Percentiles rank a stretch among this genome's conserved stretches.
phyloP scores from a whole-genome alignment of 2,888 invertebrate genomes.

The Lasioglossum calceatum region DNA sequence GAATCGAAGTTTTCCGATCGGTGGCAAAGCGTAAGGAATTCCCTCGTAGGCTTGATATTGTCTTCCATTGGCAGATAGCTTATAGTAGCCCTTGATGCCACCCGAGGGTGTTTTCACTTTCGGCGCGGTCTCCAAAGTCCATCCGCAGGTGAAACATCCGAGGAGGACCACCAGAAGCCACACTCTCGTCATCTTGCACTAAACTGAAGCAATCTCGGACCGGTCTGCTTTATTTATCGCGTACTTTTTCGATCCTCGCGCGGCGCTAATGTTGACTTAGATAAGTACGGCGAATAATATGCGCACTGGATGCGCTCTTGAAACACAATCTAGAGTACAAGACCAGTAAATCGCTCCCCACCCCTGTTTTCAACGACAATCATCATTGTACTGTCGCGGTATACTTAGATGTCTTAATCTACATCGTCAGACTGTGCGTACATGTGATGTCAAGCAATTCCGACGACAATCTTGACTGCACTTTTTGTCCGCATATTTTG shows the following conservation, averaged over 20 bases:
- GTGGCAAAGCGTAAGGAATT: slow-evolving; percentile 79
- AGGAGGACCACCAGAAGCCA: slow-evolving; percentile 24
- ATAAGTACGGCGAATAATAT: neutral
- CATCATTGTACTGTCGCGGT: neutral
- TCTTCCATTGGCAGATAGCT: slow-evolving; percentile 73
- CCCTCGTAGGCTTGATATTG: slow-evolving; percentile 78
- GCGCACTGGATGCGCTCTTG: neutral
- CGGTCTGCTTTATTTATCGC: slow-evolving; percentile 39
- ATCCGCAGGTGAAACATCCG: neutral
- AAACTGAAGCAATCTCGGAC: neutral
- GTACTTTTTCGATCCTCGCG: neutral
- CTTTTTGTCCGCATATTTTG: neutral
- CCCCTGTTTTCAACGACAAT: slow-evolving; percentile 9
- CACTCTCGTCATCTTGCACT: slow-evolving; percentile 33
- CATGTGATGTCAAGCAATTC: neutral
- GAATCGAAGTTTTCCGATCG: slow-evolving; percentile 77
- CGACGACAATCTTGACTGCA: neutral
- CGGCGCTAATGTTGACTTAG: neutral
- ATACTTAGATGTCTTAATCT: neutral
- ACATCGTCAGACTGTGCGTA: neutral
- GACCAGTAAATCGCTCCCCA: slow-evolving; percentile 2
- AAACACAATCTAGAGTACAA: neutral
- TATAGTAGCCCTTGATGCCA: slow-evolving; percentile 73
- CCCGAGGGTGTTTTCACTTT: slow-evolving; percentile 74
- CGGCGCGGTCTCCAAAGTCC: slow-evolving; percentile 54